A percentile compares a stretch with the other conserved stretches of the same genome.
These are phyloP conservation scores for Leptodactylus fallax DNA, from an alignment of 2,797 vertebrate genomes.

Conservation along the genomic window DNA sequence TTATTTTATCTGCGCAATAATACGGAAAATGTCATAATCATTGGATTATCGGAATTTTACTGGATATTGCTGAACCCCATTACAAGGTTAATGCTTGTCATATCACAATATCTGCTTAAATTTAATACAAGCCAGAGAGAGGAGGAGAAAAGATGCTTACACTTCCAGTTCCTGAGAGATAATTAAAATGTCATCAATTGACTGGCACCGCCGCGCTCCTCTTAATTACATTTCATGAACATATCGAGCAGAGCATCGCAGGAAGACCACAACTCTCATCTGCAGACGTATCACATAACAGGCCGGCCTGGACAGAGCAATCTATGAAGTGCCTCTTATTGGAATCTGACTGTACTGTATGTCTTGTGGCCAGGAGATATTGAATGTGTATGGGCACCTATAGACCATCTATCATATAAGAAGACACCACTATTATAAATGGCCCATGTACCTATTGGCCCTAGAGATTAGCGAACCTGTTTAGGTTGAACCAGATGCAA, in stretches of 20 bases:
- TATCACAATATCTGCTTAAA: slow-evolving; percentile 34
- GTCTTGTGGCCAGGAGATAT: background rate
- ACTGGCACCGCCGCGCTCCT: slow-evolving; percentile 73
- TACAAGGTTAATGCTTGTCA: slow-evolving; percentile 9
- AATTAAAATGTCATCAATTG: slow-evolving; percentile 80
- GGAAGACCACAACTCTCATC: slow-evolving; percentile 68
- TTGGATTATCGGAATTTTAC: slow-evolving; percentile 28
- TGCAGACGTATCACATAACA: slow-evolving; percentile 72
- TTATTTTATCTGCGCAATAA: background rate
- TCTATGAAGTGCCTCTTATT: slow-evolving; percentile 18
- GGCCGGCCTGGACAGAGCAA: slow-evolving; percentile 58
- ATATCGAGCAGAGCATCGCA: slow-evolving; percentile 74
- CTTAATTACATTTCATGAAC: slow-evolving; percentile 79
- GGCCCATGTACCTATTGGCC: too few relatives aligned
- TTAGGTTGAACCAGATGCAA: too few relatives aligned
- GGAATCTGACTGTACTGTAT: background rate
- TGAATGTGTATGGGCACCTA: too few relatives aligned
- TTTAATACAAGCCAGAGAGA: slow-evolving; percentile 49
- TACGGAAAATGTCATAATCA: slow-evolving; percentile 17
- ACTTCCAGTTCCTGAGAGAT: slow-evolving; percentile 74
- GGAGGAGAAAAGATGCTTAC: slow-evolving; percentile 71
- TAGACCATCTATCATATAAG: too few relatives aligned
- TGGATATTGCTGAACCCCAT: slow-evolving; percentile 21
- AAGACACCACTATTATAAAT: too few relatives aligned
- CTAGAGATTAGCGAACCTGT: too few relatives aligned